Evolutionary conservation across 1,140 invertebrate genomes (phyloP), one percentile per base, ranked within the genome.

Genomic region (Calosoma granatense): DNA sequence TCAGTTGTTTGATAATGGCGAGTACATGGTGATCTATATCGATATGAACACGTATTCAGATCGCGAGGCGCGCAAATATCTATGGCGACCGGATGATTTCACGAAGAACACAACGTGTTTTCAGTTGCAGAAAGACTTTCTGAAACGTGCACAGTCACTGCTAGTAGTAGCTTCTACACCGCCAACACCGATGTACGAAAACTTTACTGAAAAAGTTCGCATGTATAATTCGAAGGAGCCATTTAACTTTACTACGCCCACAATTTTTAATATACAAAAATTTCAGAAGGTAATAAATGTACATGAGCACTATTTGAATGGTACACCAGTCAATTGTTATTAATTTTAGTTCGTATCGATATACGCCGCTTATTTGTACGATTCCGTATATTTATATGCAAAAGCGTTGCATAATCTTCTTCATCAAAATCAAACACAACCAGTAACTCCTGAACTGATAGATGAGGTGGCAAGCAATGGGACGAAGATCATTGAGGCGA

Each of bases 301-400:
- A 9, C 26, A 36, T n/a, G 6, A 36, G n/a, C 26, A 36, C 26
- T 9, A 36, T n/a, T 36, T 36, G 26, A 36, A 36, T 36, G 26
- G n/a, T 36, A 9, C n/a, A n/a, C n/a, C 6, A 36, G n/a, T 36
- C 26, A 36, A 36, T n/a, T n/a, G 26, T 36, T 36, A n/a, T 36
- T 36, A 22, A 58, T 75, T 79, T 53, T 74, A 87, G 81, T 89
- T 91, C 72, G 85, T 97, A 6, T 87, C 93, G 9, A 88, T 97
- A 54, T 93, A 94, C 70, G 95, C 95, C 12, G 90, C 94, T 1
- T 96, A 98, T 74, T 75, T 98, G 36, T 98, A 97, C 71, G 96
- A 98, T 75, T 92, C 94, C 1, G 88, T 98, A 0, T 86, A 86
- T 66, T 71, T 98, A 0, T 99, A 98, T 70, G 92, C 93, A 1